Evolutionary conservation across 2,888 invertebrate species (phyloP).

Genomic region (Ptychoptera albimana): DNA sequence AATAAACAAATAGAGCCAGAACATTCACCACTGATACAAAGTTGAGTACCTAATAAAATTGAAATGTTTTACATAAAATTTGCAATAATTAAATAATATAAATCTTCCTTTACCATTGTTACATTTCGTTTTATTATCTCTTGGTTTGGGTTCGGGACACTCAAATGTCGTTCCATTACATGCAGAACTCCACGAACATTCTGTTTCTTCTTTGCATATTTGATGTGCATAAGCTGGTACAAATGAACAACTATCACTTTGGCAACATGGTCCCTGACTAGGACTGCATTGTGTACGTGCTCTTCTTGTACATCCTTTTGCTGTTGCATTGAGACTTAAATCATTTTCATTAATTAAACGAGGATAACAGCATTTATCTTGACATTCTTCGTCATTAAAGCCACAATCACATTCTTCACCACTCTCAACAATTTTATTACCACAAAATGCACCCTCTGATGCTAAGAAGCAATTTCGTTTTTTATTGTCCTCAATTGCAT

Average conservation of each 20-base stretch:
- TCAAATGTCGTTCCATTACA: conserved; percentile 76
- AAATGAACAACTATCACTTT: conserved; percentile 60
- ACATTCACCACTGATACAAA: conserved; percentile 83
- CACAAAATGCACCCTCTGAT: conserved; percentile 93
- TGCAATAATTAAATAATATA: conserved; percentile 21
- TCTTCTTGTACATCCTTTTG: conserved; percentile 66
- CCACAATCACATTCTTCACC: conserved; percentile 98
- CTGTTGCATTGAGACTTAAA: conserved; percentile 47
- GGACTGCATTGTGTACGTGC: conserved; percentile 68
- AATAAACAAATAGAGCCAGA: conserved; percentile 88
- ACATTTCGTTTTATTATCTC: conserved; percentile 83
- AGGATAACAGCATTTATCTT: conserved; percentile 87
- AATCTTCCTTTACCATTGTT: conserved; percentile 51
- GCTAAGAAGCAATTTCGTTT: conserved; percentile 89
- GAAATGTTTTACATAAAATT: conserved; percentile 10
- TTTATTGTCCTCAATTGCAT: conserved; percentile 77
- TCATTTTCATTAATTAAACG: conserved; percentile 56
- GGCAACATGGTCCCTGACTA: conserved; percentile 95
- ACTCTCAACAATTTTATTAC: conserved; percentile 95
- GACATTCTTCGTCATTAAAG: conserved; percentile 83
- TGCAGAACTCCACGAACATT: conserved; percentile 75
- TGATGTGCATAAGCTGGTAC: conserved; percentile 44
- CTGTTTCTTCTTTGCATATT: conserved; percentile 69
- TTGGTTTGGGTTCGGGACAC: conserved; percentile 71
- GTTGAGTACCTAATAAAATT: conserved; percentile 39